Evolutionary conservation across 30 jellyfish, hydroid and myxozoan genomes (phyloP), one percentile per base, ranked within the genome.

Genomic region (Chrysaora quinquecirrha): DNA sequence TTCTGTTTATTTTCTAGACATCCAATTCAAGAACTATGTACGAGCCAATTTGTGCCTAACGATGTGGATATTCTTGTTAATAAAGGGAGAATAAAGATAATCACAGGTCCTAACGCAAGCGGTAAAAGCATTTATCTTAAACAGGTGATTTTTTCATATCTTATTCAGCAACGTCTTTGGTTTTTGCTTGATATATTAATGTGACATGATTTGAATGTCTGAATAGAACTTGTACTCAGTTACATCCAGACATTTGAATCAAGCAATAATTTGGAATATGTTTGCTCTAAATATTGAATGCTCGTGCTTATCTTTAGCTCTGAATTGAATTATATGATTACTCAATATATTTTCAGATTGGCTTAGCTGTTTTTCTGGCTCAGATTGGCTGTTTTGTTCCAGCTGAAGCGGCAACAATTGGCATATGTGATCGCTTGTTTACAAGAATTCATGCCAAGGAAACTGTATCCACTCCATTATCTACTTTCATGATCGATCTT

Each of bases 351-450:
- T 48, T 34, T 28, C 33, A 95, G 99, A 87, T 95, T 33, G 99
- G 98, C 20, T 63, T 95, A 32, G 73, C 87, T 12, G 98, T 86
- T 29, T 95, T 83, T 71, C 82, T 95, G 77, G 90, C 96, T 1
- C 99, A 95, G 30, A 83, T 95, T 66, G 99, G 99, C 22, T 76
- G 97, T 64, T 95, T 77, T 73, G 96, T 95, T 16, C 99, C 99
- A 3, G 98, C 98, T 1, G 96, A 85, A 24, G 50, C 85, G 46
- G 97, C 98, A 47, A n/a, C 35, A 4, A 86, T 95, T 32, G 97
- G 98, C 29, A 74, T 95, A 1, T 71, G 86, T 18, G 98, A 90
- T 76, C 91, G 94, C 4, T 43, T 95, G 0, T 90, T 75, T 66
- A 89, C 99, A 0, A 79, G 98, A 22, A 85, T 95, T 16, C 97